phyloP scores from a whole-genome alignment of 1,140 invertebrate species.

The Bombus soroeensis region DNA sequence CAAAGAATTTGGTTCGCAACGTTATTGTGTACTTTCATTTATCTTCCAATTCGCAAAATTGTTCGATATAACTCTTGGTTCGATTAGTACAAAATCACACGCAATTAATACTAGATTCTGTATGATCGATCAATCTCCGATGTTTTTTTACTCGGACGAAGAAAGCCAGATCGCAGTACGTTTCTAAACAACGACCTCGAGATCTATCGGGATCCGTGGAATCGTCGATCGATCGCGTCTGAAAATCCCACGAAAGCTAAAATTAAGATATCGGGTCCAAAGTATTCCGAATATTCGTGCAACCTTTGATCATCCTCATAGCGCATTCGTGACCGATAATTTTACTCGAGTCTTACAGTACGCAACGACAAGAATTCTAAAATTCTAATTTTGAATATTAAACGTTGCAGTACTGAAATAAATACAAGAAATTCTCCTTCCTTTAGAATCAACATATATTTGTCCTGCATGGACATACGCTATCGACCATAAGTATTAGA shows the following conservation, averaged over 20 bases:
- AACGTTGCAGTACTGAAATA: too few relatives aligned
- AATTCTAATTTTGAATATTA: too few relatives aligned
- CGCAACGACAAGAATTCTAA: too few relatives aligned
- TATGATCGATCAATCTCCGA: background rate
- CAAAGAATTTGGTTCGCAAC: too few relatives aligned
- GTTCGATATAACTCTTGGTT: background rate
- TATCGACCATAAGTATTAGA: too few relatives aligned
- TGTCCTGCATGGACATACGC: too few relatives aligned
- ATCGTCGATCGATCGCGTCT: constrained; percentile 14
- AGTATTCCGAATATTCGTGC: constrained; percentile 24
- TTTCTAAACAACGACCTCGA: background rate
- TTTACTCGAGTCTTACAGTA: background rate
- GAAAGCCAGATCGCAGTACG: background rate
- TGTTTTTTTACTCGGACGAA: background rate
- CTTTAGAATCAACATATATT: too few relatives aligned
- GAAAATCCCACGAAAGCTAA: constrained; percentile 32
- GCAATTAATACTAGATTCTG: background rate
- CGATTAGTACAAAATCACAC: background rate
- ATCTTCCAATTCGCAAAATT: too few relatives aligned
- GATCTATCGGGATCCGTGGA: constrained; percentile 3
- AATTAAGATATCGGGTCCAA: constrained; percentile 36
- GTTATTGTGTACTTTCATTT: too few relatives aligned
- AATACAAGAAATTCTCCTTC: too few relatives aligned
- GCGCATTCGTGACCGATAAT: background rate
- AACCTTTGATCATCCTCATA: background rate